Conservation (phyloP, 2,888 invertebrate genomes). For the Scaptodrosophila latifasciaeformis region DNA sequence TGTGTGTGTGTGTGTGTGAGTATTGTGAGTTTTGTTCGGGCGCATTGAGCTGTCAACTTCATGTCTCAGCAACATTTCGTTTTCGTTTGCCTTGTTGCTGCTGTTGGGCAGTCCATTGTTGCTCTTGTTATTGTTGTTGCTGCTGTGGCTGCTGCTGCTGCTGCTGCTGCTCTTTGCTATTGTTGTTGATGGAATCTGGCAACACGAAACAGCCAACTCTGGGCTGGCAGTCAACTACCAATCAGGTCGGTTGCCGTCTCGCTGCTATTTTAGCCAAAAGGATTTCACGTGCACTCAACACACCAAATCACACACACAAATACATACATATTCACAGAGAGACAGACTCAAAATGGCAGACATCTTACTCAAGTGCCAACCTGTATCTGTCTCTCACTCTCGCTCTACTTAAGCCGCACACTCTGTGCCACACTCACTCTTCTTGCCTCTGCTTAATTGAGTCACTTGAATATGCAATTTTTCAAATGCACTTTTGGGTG, state of each 20-base stretch:
- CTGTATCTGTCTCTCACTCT: constrained; percentile 19
- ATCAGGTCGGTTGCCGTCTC: constrained; percentile 62
- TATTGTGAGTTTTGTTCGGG: constrained; percentile 63
- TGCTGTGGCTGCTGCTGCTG: constrained; percentile 28
- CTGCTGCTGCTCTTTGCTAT: constrained; percentile 48
- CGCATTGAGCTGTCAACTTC: constrained; percentile 73
- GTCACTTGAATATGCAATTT: constrained; percentile 67
- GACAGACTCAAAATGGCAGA: constrained; percentile 55
- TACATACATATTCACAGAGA: constrained; percentile 7
- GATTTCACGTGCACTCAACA: constrained; percentile 60
- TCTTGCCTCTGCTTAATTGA: constrained; percentile 50
- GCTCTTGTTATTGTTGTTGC: constrained; percentile 27
- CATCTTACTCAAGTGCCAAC: constrained; percentile 54
- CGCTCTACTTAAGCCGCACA: constrained; percentile 4
- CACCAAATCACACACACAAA: constrained; percentile 11
- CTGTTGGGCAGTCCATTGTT: constrained; percentile 15
- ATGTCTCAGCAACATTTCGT: constrained; percentile 71
- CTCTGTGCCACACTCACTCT: not conserved
- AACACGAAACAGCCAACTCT: constrained; percentile 30
- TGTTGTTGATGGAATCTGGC: constrained; percentile 65
- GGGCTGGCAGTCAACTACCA: constrained; percentile 59
- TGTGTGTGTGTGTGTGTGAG: constrained; percentile 20
- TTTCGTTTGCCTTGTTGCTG: constrained; percentile 51
- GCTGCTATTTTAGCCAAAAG: constrained; percentile 52
- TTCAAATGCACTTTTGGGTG: constrained; percentile 49